Evolutionary conservation across 2,797 vertebrate species (phyloP).

Genomic region (Atherinosoma microstoma): DNA sequence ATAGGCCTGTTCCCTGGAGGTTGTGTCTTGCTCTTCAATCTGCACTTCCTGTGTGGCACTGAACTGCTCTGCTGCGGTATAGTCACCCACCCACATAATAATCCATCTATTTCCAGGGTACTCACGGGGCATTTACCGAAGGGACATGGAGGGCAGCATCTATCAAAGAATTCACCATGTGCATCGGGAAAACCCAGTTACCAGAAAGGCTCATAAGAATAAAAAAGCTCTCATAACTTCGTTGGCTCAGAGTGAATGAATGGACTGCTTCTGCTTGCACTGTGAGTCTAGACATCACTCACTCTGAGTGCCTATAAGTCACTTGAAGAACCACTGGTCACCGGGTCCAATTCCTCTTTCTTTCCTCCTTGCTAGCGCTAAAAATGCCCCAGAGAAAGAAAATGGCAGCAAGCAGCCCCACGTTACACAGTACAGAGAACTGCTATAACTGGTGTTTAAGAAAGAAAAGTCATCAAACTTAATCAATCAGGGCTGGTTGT

Average conservation of each 20-base stretch:
- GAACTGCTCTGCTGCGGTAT: constrained; percentile 48
- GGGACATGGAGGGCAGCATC: constrained; percentile 78
- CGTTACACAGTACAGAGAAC: constrained; percentile 52
- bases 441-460: constrained; percentile 81
- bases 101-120: constrained; percentile 75
- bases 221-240: constrained; percentile 80
- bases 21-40: constrained; percentile 51
- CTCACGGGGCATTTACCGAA: constrained; percentile 74
- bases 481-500: constrained; percentile 83
- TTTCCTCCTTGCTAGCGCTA: constrained; percentile 52
- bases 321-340: constrained; percentile 77
- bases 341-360: constrained; percentile 74
- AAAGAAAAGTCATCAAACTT: constrained; percentile 80
- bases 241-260: constrained; percentile 75
- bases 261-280: constrained; percentile 62
- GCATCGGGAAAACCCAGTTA: constrained; percentile 79
- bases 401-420: constrained; percentile 54
- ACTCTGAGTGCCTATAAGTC: constrained; percentile 81
- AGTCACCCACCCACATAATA: constrained; percentile 73
- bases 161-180: constrained; percentile 78
- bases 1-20: constrained; percentile 49
- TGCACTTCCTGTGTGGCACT: constrained; percentile 68
- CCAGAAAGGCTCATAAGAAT: constrained; percentile 80
- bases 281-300: constrained; percentile 69
- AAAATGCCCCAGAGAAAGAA: constrained; percentile 67